These are phyloP conservation scores for Cyclophora punctaria DNA, from an alignment of 2,888 invertebrate genomes.

Conservation along the genomic window DNA sequence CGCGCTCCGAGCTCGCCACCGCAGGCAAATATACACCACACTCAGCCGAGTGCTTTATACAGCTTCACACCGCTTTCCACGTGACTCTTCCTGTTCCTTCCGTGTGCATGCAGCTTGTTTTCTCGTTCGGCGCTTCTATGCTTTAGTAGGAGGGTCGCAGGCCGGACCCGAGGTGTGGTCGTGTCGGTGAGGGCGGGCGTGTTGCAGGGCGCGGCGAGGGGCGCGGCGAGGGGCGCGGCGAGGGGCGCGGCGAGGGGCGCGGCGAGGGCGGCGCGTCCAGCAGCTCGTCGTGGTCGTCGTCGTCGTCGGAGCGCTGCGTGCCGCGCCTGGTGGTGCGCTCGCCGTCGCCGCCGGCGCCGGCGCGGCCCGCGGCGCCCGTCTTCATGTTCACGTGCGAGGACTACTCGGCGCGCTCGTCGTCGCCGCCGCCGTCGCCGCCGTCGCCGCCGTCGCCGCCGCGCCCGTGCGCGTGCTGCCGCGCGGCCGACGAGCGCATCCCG, in stretches of 20 bases:
- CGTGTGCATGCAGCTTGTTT: no score
- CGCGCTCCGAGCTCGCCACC: constrained; percentile 65
- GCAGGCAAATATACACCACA: constrained; percentile 46
- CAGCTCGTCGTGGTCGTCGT: constrained; percentile 21
- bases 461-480: constrained; percentile 65
- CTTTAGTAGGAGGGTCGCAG: no score
- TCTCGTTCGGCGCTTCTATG: no score
- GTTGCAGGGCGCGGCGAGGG: no score
- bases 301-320: not conserved
- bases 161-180: no score
- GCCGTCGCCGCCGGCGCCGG: constrained; percentile 56
- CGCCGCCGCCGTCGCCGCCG: constrained; percentile 47
- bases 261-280: constrained; percentile 62
- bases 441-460: constrained; percentile 53
- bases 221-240: no score
- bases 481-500: constrained; percentile 60
- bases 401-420: constrained; percentile 42
- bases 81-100: no score
- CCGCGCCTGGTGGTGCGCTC: constrained; percentile 43
- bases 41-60: no score
- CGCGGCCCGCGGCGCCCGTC: constrained; percentile 33
- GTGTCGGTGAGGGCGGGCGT: no score
- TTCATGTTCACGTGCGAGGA: constrained; percentile 68
- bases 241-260: constrained; percentile 19
- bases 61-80: no score